Conservation (phyloP, 2,797 vertebrate genomes). For the Lepidocolaptes lacrymiger region DNA sequence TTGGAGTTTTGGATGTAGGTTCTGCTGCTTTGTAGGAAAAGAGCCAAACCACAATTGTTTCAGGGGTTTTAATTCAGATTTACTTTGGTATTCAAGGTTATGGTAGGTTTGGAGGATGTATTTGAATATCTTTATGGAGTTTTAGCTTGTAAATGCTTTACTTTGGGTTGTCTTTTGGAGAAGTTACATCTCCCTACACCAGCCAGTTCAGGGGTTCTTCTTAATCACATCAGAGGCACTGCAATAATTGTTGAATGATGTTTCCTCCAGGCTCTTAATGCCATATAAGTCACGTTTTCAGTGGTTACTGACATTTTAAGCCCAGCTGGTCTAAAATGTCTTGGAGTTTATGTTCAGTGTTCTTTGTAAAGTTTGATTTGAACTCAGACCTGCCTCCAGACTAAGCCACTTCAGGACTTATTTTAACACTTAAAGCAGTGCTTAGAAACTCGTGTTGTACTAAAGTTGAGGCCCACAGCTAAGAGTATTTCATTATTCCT, state of each 20-base stretch:
- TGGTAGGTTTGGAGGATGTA: neutral
- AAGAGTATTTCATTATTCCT: neutral
- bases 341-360: fast-evolving
- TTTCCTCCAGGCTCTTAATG: neutral
- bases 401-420: neutral
- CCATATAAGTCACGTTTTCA: neutral
- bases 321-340: neutral
- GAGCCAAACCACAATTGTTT: fast-evolving
- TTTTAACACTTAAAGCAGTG: neutral
- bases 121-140: too few relatives aligned
- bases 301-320: neutral
- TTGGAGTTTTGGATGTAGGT: neutral
- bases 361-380: fast-evolving
- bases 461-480: neutral
- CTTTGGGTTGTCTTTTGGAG: neutral
- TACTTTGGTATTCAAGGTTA: neutral
- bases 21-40: neutral
- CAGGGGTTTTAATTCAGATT: neutral
- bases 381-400: neutral
- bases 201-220: neutral
- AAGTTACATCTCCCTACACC: neutral
- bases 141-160: neutral
- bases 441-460: neutral
- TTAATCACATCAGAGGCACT: neutral
- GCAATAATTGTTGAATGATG: neutral